A percentile compares a stretch with the other conserved stretches of the same genome.
Evolutionary conservation across 2,797 vertebrate genomes (phyloP).

Genomic region (Thripadectes ignobilis): DNA sequence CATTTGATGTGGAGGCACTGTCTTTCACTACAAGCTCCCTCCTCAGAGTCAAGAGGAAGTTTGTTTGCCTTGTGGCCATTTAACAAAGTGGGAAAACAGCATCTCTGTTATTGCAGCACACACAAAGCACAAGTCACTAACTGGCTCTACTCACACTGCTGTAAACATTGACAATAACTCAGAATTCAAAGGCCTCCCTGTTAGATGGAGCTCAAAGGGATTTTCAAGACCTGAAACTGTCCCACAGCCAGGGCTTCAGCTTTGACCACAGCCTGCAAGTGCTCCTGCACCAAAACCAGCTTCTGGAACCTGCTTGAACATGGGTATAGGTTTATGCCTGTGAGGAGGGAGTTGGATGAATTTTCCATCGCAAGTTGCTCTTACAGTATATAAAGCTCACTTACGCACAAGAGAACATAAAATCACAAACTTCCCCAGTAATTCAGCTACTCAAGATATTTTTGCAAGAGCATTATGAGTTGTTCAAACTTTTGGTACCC

Average conservation of each 20-base stretch:
- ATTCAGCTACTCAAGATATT: neutral
- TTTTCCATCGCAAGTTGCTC: neutral
- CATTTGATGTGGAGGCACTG: neutral
- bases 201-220: neutral
- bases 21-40: neutral
- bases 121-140: neutral
- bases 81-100: neutral
- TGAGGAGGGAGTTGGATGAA: neutral
- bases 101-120: neutral
- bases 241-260: neutral
- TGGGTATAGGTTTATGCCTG: accelerated
- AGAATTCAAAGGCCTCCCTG: neutral
- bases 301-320: neutral
- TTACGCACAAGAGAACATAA: neutral
- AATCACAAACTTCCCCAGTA: neutral
- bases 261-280: neutral
- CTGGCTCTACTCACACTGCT: neutral
- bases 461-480: neutral
- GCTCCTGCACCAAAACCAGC: neutral
- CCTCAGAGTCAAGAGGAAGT: neutral
- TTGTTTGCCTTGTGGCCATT: neutral
- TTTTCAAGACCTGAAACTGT: neutral
- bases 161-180: neutral
- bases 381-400: neutral
- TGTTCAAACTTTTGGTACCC: neutral